phyloP scores from a whole-genome alignment of 2,888 invertebrate species.

The Amphipyra tragopoginis region DNA sequence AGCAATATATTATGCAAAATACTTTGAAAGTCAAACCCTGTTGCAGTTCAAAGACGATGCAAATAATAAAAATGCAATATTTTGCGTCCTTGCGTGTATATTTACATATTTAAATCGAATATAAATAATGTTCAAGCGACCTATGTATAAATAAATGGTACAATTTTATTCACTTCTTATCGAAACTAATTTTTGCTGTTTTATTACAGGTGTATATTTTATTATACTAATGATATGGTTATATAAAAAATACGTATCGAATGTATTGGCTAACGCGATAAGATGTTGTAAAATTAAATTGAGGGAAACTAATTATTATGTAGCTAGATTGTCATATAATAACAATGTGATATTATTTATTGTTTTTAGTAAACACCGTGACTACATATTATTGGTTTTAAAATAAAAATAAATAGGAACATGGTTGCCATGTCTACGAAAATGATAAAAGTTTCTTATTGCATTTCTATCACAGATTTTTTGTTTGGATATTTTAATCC shows the following conservation, averaged over 20 bases:
- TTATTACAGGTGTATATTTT: constrained; percentile 8
- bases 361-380: constrained; percentile 22
- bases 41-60: constrained; percentile 3
- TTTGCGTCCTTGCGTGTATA: not conserved
- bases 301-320: constrained; percentile 36
- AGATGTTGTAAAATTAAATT: constrained; percentile 33
- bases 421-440: constrained; percentile 1
- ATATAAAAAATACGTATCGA: constrained; percentile 17
- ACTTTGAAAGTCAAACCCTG: constrained; percentile 4
- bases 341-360: constrained; percentile 36
- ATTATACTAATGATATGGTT: constrained; percentile 28
- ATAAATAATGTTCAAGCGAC: constrained; percentile 11
- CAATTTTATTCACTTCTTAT: constrained; percentile 27
- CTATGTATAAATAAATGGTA: constrained; percentile 9
- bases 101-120: constrained; percentile 6
- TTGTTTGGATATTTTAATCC: no score
- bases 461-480: no score
- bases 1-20: constrained; percentile 16
- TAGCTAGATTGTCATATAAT: constrained; percentile 18
- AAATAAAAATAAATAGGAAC: not conserved
- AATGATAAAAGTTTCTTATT: no score
- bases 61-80: constrained; percentile 11
- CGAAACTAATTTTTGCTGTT: constrained; percentile 18
- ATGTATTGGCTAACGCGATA: constrained; percentile 27
- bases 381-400: constrained; percentile 14